phyloP scores from a whole-genome alignment of 1,140 invertebrate genomes.

The Drosophila azteca region DNA sequence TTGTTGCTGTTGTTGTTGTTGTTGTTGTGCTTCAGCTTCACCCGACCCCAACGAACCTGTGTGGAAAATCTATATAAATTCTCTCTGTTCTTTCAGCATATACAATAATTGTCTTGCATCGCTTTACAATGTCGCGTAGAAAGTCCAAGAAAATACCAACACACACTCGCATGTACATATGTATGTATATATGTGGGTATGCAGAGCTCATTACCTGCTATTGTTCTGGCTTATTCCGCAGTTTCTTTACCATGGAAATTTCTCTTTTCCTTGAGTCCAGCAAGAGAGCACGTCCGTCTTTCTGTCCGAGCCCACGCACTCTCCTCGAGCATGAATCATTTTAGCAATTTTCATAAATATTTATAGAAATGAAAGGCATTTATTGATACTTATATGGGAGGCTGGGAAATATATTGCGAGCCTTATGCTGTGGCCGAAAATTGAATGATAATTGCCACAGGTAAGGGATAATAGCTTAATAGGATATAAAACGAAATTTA shows the following conservation, averaged over 20 bases:
- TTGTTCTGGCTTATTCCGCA: conserved; percentile 44
- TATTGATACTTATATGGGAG: conserved; percentile 24
- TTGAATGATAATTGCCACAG: conserved; percentile 3
- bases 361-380: conserved; percentile 39
- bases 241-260: conserved; percentile 20
- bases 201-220: conserved; percentile 21
- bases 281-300: neutral
- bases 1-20: conserved; percentile 46
- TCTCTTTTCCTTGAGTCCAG: conserved; percentile 33
- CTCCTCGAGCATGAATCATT: conserved; percentile 25
- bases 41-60: conserved; percentile 61
- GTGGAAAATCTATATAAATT: conserved; percentile 16
- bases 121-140: conserved; percentile 38
- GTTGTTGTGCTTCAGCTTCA: conserved; percentile 46
- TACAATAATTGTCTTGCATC: conserved; percentile 20
- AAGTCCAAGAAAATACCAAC: conserved; percentile 9
- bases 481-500: conserved; percentile 7
- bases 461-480: neutral
- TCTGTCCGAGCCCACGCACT: conserved; percentile 25
- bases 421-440: conserved; percentile 11
- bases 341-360: conserved; percentile 31
- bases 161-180: neutral
- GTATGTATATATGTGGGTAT: conserved; percentile 1
- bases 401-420: conserved; percentile 14
- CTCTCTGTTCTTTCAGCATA: neutral